Percentiles rank a stretch among this genome's conserved stretches.
These are phyloP conservation scores for Lasioglossum baleicum DNA, from an alignment of 1,140 invertebrate genomes.

Conservation along the genomic window DNA sequence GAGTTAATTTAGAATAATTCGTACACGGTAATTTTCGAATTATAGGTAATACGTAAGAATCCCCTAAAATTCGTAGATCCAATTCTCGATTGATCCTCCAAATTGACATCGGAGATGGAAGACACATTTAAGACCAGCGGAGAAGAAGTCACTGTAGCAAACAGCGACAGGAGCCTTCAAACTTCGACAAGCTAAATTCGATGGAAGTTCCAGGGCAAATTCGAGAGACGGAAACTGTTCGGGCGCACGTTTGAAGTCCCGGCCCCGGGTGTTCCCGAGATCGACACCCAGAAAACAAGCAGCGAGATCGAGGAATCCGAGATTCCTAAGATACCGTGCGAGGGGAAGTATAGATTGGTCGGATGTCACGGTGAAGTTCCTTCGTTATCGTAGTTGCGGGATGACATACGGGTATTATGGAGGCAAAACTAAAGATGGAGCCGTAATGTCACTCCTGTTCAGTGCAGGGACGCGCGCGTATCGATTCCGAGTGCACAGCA, in stretches of 20 bases:
- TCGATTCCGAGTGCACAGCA: slow-evolving; percentile 41
- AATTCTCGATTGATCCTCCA: no score
- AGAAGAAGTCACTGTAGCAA: no score
- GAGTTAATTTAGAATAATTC: no score
- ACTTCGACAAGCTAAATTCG: no score
- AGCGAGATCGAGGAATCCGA: neutral
- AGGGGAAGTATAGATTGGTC: neutral
- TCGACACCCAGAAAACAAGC: neutral
- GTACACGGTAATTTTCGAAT: no score
- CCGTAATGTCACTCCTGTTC: slow-evolving; percentile 37
- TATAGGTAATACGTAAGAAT: no score
- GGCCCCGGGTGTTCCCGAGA: neutral
- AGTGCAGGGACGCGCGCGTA: slow-evolving; percentile 32
- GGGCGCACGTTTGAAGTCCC: neutral
- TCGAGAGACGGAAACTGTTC: neutral
- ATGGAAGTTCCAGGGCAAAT: no score
- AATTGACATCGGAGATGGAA: no score
- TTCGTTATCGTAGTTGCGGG: slow-evolving; percentile 23
- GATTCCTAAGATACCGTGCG: neutral
- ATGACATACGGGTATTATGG: slow-evolving; percentile 38
- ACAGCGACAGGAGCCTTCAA: no score
- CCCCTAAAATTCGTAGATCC: no score
- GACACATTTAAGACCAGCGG: no score
- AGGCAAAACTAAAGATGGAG: slow-evolving; percentile 46
- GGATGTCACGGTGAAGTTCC: slow-evolving; percentile 11